Conservation (phyloP, 2,797 vertebrate genomes). For the Champsocephalus gunnari region DNA sequence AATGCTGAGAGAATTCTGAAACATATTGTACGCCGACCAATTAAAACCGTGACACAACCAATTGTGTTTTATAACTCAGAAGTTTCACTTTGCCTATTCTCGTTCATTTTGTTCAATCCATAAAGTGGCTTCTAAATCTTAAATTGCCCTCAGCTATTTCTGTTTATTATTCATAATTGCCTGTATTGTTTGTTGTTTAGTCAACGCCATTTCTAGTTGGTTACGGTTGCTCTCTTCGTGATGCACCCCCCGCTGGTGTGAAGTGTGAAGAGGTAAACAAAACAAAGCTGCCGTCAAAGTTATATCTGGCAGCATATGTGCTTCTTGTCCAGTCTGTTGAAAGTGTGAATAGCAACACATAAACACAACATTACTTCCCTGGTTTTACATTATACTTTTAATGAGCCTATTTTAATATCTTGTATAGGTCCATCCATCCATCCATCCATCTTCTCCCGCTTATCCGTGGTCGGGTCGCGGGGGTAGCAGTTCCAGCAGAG, state of each 20-base stretch:
- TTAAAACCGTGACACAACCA: neutral
- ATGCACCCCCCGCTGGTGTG: constrained; percentile 39
- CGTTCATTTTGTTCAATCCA: constrained; percentile 2
- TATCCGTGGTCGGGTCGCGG: too few species aligned
- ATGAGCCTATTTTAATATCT: neutral
- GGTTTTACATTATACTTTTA: neutral
- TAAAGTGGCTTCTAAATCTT: constrained; percentile 4
- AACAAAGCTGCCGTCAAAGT: constrained; percentile 48
- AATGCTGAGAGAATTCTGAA: neutral
- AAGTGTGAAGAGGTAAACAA: constrained; percentile 49
- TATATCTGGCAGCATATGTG: constrained; percentile 30
- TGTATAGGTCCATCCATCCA: neutral
- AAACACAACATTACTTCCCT: neutral
- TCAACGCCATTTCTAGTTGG: constrained; percentile 13
- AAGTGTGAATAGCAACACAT: constrained; percentile 27
- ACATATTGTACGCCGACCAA: neutral
- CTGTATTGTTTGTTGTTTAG: constrained; percentile 28
- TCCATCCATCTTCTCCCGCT: too few species aligned
- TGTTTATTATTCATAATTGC: constrained; percentile 17
- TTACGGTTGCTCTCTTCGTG: constrained; percentile 29
- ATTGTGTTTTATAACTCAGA: neutral
- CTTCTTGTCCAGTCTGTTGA: neutral
- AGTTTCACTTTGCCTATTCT: constrained; percentile 10
- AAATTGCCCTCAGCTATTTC: constrained; percentile 12
- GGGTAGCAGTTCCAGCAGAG: too few species aligned